Percentiles rank a stretch among this genome's conserved stretches.
phyloP scores from a whole-genome alignment of 2,888 invertebrate species.

The Luperina nickerlii region DNA sequence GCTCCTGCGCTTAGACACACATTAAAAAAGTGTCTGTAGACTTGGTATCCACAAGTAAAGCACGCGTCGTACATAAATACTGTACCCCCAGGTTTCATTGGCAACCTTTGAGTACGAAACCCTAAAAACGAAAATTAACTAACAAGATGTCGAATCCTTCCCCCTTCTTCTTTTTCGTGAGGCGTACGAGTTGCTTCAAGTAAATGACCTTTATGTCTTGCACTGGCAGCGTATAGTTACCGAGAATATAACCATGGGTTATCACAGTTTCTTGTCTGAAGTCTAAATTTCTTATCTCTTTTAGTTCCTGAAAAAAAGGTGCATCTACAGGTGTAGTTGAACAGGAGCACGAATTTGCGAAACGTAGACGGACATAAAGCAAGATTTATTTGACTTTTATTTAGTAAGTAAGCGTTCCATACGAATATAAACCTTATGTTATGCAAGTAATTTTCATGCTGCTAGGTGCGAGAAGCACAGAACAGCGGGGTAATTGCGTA shows the following conservation, averaged over 20 bases:
- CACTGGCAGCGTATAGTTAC: conserved; percentile 13
- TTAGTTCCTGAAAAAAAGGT: conserved; percentile 20
- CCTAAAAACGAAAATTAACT: conserved; percentile 4
- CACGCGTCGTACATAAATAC: background rate
- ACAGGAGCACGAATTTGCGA: background rate
- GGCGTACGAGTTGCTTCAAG: conserved; percentile 20
- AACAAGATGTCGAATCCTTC: conserved; percentile 22
- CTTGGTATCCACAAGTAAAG: no score
- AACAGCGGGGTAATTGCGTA: no score
- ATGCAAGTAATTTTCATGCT: background rate
- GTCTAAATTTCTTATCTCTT: conserved; percentile 16
- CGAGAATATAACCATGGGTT: conserved; percentile 41
- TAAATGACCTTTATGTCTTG: conserved; percentile 28
- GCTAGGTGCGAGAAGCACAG: background rate
- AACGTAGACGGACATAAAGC: background rate
- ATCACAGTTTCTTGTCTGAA: conserved; percentile 19
- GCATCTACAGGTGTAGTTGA: background rate
- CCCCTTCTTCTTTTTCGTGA: background rate
- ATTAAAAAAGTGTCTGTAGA: no score
- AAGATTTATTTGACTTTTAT: no score
- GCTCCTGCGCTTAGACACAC: no score
- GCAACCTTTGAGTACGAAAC: background rate
- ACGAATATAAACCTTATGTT: background rate
- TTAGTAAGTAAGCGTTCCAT: background rate
- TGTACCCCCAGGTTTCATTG: background rate